These are phyloP conservation scores for Cydia fagiglandana DNA, from an alignment of 1,140 invertebrate species.

Conservation along the genomic window DNA sequence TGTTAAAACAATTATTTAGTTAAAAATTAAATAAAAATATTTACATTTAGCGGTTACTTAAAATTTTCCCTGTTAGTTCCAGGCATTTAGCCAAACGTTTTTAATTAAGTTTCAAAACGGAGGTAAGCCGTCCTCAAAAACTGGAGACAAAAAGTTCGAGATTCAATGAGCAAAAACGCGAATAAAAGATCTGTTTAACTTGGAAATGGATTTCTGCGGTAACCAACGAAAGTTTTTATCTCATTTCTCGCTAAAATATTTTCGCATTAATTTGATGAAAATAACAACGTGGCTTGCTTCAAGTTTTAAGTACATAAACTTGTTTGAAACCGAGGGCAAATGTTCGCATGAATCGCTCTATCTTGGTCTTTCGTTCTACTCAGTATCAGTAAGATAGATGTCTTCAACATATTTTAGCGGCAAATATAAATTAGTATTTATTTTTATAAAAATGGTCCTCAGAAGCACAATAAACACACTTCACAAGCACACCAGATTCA, in stretches of 20 bases:
- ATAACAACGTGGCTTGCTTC: slow-evolving; percentile 38
- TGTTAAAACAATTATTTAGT: not conserved
- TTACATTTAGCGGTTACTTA: not conserved
- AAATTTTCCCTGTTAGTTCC: not conserved
- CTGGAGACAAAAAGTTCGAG: slow-evolving; percentile 46
- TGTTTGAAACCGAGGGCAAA: slow-evolving; percentile 23
- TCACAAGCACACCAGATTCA: not conserved
- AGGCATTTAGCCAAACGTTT: slow-evolving; percentile 21
- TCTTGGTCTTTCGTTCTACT: not conserved
- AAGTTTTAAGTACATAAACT: slow-evolving; percentile 33
- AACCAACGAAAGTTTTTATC: slow-evolving; percentile 56
- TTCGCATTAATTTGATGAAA: slow-evolving; percentile 54
- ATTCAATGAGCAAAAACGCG: slow-evolving; percentile 56
- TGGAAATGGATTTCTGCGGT: slow-evolving; percentile 65
- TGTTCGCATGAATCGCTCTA: slow-evolving; percentile 4
- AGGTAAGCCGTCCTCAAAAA: slow-evolving; percentile 42
- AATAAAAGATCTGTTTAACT: slow-evolving; percentile 61
- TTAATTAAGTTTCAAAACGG: slow-evolving; percentile 26
- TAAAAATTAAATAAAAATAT: not conserved
- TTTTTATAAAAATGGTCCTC: too few species aligned
- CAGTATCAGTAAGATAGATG: too few species aligned
- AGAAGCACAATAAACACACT: not conserved
- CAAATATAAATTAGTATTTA: too few species aligned
- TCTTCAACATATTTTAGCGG: too few species aligned
- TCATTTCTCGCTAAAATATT: slow-evolving; percentile 50